These are phyloP conservation scores for Muscicapa adusta DNA, from an alignment of 2,113 vertebrate species.

Conservation along the genomic window DNA sequence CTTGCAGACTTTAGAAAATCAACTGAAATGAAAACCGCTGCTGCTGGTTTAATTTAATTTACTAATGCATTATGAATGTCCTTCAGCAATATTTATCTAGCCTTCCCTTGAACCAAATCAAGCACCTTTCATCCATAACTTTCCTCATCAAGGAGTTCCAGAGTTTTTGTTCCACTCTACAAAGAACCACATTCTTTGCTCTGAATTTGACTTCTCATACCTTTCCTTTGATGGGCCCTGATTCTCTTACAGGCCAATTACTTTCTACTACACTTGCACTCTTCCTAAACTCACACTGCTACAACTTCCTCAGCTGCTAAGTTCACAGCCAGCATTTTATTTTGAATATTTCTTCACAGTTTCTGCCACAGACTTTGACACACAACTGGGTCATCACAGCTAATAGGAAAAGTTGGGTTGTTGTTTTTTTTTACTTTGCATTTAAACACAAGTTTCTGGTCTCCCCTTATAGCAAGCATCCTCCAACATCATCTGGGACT, in stretches of 20 bases:
- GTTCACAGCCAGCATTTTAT: background rate
- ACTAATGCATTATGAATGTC: background rate
- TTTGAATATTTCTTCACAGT: background rate
- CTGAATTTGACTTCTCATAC: background rate
- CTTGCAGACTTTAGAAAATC: background rate
- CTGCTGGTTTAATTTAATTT: background rate
- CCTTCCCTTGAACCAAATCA: background rate
- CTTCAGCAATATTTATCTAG: background rate
- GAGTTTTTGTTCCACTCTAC: background rate
- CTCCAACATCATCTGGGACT: background rate
- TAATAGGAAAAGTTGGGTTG: fast-evolving
- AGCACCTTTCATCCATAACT: background rate
- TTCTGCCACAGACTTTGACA: background rate
- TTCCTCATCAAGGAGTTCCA: background rate
- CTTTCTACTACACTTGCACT: background rate
- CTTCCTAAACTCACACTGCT: background rate
- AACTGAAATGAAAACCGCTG: background rate
- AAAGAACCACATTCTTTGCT: background rate
- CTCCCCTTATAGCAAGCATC: background rate
- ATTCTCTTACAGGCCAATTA: background rate
- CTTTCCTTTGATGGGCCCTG: background rate
- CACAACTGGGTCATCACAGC: background rate
- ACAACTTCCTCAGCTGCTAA: background rate
- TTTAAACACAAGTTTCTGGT: background rate
- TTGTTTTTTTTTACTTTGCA: background rate